Base-by-base conservation (phyloP, 2,888 invertebrate species). In the Caenorhabditis becei region DNA sequence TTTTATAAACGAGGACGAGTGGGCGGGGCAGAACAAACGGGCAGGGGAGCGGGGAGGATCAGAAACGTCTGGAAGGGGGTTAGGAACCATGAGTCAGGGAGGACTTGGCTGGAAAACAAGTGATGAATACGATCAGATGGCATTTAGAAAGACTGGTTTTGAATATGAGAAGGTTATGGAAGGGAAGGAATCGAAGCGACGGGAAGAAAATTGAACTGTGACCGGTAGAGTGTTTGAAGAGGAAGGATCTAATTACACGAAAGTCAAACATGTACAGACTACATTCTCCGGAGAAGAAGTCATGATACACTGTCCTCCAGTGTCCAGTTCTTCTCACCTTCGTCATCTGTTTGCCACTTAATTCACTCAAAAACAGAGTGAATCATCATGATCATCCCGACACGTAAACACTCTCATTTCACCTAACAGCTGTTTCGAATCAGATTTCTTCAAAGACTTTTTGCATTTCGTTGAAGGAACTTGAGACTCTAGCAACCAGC, bases 1-100 rank as follows among this genome's bases (percentile, higher is more conserved):
- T 74, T 74, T 74, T 74, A 69, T 70, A 65, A 75, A 58, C 37
- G 70, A 59, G 67, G 66, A 32, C 24, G 51, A 58, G 32, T 20
- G 58, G 70, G 74, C 47, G 51, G 67, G 41, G 69, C 65, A 35
- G 53, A 62, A 61, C 62, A 77, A 59, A 77, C 61, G 61, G 35
- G 28, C 59, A 78, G 53, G 59, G 8, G 51, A 58, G 23, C 20
- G 53, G 26, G 41, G 49, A 59, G 62, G 61, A 54, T 51, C 41
- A 41, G 71, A 66, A 71, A 66, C 65, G 44, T 58, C 61, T 65
- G 65, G 71, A 71, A 79, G 44, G 54, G n/a, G n/a, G n/a, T n/a
- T n/a, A n/a, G n/a, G n/a, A n/a, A 41, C 14, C n/a, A 16, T 71
- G 71, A 71, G 63, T 63, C 72, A 72, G n/a, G 37, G 28, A 49